These are phyloP conservation scores for Oxyura jamaicensis DNA, from an alignment of 2,113 vertebrate genomes.

Conservation along the genomic window DNA sequence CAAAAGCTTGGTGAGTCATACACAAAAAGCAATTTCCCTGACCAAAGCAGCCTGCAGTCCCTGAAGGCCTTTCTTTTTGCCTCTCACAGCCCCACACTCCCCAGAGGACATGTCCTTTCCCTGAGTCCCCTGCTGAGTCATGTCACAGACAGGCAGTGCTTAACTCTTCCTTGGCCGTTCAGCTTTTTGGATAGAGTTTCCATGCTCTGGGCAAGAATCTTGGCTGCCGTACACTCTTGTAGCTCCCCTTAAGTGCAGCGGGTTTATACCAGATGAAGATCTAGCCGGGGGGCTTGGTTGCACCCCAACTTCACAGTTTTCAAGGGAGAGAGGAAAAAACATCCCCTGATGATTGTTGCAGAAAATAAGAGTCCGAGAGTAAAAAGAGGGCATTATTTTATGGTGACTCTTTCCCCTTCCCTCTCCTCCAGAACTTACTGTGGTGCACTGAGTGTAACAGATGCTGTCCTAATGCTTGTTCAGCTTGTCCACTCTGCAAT, in stretches of 20 bases:
- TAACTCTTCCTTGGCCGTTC: neutral
- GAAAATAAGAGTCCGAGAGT: neutral
- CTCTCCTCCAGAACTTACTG: neutral
- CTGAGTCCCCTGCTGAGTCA: neutral
- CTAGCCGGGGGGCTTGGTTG: neutral
- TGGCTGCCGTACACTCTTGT: rapidly evolving
- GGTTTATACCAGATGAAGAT: neutral
- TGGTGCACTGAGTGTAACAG: neutral
- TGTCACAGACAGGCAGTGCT: neutral
- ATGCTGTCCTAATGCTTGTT: neutral
- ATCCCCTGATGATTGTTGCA: neutral
- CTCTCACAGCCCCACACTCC: rapidly evolving
- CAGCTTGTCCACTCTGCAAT: neutral
- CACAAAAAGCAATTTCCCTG: neutral
- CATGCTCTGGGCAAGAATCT: neutral
- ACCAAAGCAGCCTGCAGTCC: neutral
- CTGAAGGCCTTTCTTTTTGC: neutral
- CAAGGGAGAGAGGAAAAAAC: neutral
- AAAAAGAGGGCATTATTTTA: neutral
- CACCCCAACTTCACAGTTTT: neutral
- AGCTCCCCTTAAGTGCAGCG: neutral
- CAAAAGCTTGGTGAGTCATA: neutral
- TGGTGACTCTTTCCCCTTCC: neutral
- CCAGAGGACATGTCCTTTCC: neutral
- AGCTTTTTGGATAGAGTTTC: neutral